Evolutionary conservation across 2,797 vertebrate genomes (phyloP).

Genomic region (Sternotherus odoratus): DNA sequence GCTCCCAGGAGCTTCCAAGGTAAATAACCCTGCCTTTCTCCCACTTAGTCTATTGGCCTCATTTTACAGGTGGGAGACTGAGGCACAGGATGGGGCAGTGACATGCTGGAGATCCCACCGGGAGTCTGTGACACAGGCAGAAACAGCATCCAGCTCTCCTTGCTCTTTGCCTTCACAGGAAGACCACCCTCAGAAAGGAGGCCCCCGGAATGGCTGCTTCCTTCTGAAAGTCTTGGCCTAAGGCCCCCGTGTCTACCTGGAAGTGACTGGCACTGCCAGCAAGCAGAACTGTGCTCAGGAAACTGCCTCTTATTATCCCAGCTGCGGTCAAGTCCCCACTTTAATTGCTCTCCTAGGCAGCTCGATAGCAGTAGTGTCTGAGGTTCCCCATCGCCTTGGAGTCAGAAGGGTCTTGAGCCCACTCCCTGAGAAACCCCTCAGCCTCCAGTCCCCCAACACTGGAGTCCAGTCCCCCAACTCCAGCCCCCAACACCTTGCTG

Average conservation of each 20-base stretch:
- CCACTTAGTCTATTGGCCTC: neutral
- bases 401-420: neutral
- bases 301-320: neutral
- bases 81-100: neutral
- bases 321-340: neutral
- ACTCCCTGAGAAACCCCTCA: neutral
- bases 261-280: neutral
- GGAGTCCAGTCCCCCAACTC: neutral
- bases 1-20: neutral
- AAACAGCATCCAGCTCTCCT: neutral
- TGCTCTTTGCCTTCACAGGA: neutral
- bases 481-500: no score
- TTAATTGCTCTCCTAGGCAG: neutral
- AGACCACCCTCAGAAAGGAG: neutral
- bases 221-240: neutral
- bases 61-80: neutral
- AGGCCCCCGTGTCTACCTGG: neutral
- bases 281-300: neutral
- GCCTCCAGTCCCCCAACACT: neutral
- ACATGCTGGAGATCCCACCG: no score
- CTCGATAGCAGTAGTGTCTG: neutral
- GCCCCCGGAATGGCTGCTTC: neutral
- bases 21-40: no score
- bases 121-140: neutral
- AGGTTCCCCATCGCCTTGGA: neutral